Evolutionary conservation across 1,140 invertebrate species (phyloP), one percentile per base, ranked within the genome.

Genomic region (Mylabris phalerata): DNA sequence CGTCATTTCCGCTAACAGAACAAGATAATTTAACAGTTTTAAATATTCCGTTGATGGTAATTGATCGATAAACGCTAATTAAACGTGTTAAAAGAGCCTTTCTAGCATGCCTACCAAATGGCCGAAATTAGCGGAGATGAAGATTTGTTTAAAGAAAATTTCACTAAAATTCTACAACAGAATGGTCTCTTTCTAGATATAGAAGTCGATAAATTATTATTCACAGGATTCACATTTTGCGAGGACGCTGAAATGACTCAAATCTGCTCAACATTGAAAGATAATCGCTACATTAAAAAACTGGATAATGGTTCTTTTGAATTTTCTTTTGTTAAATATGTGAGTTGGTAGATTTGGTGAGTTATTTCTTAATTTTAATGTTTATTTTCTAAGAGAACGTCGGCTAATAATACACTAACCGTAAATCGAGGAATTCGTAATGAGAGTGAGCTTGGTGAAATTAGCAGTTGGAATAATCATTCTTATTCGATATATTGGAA

Each of bases 11-110:
- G 0, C 72, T 81, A 0, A 81, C 73, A 0, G 80, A 86, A 63
- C 71, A 78, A 43, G 84, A 87, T 67, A 71, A 75, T n/a, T 68
- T 88, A 24, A 80, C 77, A 13, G 75, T 85, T 3, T 78, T 84
- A n/a, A 82, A 87, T 68, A 76, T 83, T 11, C 73, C 79, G 0
- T 75, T 84, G 48, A 67, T 84, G 78, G 83, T 85, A 72, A 77
- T 19, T 2, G 19, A 74, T 32, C 2, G 4, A 32, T 7, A 32
- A 7, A 5, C 32, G 32, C 32, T 32, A 7, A 32, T 32, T 32
- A 32, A 19, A 19, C 1, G 32, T 7, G 32, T 4, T 32, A 32
- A 7, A 4, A 5, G 32, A 1, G 32, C 7, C 32, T 32, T 19
- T 19, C 19, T 19, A 19, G 19, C 19, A 19, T 19, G 19, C 19